These are phyloP conservation scores for Esperia sulphurella DNA, from an alignment of 2,888 invertebrate species.

Conservation along the genomic window DNA sequence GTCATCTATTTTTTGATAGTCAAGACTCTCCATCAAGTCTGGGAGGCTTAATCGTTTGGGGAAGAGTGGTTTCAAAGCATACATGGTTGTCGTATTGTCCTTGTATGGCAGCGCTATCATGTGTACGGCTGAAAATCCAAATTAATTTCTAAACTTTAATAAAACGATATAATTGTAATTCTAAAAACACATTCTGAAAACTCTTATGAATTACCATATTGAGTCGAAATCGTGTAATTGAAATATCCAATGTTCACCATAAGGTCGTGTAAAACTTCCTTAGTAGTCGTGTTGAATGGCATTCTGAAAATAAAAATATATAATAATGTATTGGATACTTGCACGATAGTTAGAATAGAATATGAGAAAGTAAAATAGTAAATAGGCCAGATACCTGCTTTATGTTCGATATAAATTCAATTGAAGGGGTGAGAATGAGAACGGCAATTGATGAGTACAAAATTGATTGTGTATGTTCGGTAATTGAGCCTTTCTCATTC, in stretches of 20 bases:
- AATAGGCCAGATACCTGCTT: too few relatives aligned
- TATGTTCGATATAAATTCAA: too few relatives aligned
- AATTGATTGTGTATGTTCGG: too few relatives aligned
- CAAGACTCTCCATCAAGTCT: constrained; percentile 67
- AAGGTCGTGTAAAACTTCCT: constrained; percentile 74
- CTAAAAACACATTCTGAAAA: too few relatives aligned
- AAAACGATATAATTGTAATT: background rate
- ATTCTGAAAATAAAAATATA: constrained; percentile 62
- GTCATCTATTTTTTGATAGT: constrained; percentile 64
- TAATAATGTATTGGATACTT: too few relatives aligned
- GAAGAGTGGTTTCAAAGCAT: constrained; percentile 80
- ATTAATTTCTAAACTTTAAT: background rate
- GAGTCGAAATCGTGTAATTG: constrained; percentile 37
- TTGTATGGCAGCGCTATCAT: constrained; percentile 86
- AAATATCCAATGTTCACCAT: constrained; percentile 80
- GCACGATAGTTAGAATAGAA: too few relatives aligned
- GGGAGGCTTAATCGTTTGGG: constrained; percentile 57
- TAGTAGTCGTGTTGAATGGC: constrained; percentile 65
- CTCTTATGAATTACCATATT: constrained; percentile 36
- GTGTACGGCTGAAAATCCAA: constrained; percentile 69
- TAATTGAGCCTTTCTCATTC: too few relatives aligned
- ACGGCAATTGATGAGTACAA: too few relatives aligned
- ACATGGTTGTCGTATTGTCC: constrained; percentile 82
- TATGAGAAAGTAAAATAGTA: too few relatives aligned
- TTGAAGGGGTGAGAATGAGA: too few relatives aligned